Percentiles rank a stretch among this genome's conserved stretches.
phyloP scores from a whole-genome alignment of 1,140 invertebrate species.

The Gryon sp. region DNA sequence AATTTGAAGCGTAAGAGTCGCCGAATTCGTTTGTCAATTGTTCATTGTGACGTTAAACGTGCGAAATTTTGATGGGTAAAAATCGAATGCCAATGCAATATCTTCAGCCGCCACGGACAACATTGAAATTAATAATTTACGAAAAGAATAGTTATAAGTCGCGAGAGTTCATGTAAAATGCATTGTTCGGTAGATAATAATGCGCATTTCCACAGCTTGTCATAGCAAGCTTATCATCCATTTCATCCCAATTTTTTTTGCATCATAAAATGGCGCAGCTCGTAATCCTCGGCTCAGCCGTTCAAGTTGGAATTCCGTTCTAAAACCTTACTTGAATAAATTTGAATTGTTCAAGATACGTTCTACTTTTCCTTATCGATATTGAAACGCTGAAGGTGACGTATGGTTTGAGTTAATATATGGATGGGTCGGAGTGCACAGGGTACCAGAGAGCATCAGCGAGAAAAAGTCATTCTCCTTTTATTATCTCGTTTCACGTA shows the following conservation, averaged over 20 bases:
- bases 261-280: constrained; percentile 58
- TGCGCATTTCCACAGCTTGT: constrained; percentile 56
- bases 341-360: constrained; percentile 65
- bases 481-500: constrained; percentile 58
- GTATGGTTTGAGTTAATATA: constrained; percentile 62
- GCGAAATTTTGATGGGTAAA: constrained; percentile 29
- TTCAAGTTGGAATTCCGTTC: constrained; percentile 61
- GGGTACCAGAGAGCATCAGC: constrained; percentile 12
- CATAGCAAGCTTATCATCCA: constrained; percentile 62
- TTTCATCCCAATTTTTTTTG: constrained; percentile 59
- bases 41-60: constrained; percentile 20
- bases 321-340: constrained; percentile 66
- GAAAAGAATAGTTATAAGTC: constrained; percentile 39
- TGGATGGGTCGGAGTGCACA: constrained; percentile 48
- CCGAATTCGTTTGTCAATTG: constrained; percentile 20
- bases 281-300: constrained; percentile 63
- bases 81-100: constrained; percentile 22
- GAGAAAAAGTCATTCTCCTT: constrained; percentile 55
- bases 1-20: constrained; percentile 32
- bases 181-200: constrained; percentile 50
- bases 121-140: constrained; percentile 50
- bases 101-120: background rate
- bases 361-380: constrained; percentile 65
- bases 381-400: constrained; percentile 64
- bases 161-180: constrained; percentile 47